These are phyloP conservation scores for Meteorus colon DNA, from an alignment of 2,888 invertebrate genomes.

Conservation along the genomic window DNA sequence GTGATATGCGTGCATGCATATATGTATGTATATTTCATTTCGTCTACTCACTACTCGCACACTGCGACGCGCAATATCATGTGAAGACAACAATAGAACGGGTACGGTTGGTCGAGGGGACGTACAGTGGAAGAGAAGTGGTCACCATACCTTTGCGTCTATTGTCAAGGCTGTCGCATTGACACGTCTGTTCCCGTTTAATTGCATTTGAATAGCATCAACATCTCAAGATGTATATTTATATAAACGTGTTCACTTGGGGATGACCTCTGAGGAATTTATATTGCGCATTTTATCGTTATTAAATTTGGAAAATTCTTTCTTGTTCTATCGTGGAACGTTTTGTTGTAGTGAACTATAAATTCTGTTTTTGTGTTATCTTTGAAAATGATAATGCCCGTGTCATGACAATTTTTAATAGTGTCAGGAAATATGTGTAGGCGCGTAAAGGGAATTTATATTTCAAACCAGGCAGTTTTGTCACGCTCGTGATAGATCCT, in stretches of 20 bases:
- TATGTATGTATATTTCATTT: not conserved
- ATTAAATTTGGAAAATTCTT: not conserved
- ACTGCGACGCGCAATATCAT: slow-evolving; percentile 18
- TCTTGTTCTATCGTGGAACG: not conserved
- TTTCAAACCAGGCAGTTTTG: no score
- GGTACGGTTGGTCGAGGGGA: not conserved
- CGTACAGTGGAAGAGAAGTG: not conserved
- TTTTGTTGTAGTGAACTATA: not conserved
- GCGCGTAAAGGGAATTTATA: no score
- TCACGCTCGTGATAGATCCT: no score
- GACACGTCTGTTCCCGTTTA: slow-evolving; percentile 44
- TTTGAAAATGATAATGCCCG: no score
- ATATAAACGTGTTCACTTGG: not conserved
- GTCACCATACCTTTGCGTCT: slow-evolving; percentile 21
- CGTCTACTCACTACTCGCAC: not conserved
- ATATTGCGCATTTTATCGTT: not conserved
- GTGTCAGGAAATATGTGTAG: no score
- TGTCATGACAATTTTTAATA: no score
- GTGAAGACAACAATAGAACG: slow-evolving; percentile 15
- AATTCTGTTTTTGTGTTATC: not conserved
- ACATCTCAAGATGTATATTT: not conserved
- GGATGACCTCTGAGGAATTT: not conserved
- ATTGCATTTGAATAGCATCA: slow-evolving; percentile 45
- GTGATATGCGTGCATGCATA: not conserved
- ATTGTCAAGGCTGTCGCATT: slow-evolving; percentile 26